Evolutionary conservation across 2,888 invertebrate genomes (phyloP), one percentile per base, ranked within the genome.

Genomic region (Archips crataeganus): DNA sequence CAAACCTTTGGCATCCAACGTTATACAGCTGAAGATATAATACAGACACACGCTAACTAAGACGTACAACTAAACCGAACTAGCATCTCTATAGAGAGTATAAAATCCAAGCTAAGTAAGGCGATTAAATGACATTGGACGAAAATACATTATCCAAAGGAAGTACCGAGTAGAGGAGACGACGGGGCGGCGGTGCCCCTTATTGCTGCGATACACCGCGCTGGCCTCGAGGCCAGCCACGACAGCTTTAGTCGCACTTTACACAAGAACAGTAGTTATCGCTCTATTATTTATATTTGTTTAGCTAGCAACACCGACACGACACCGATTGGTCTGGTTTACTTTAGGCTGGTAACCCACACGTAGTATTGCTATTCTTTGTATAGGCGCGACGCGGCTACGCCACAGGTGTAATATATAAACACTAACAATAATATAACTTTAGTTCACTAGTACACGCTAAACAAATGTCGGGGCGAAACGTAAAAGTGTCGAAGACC

Each of bases 311-410:
- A 91, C 92, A 91, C 88, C 88, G 85, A 91, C 84, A 91, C 91
- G 89, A 92, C 93, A 91, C 90, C 87, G 85, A 93, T 92, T 92
- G 93, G 93, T 93, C 92, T 86, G 90, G 87, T 87, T 85, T 80
- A 83, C 79, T 81, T 80, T 81, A 85, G 87, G 87, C 85, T 85
- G 85, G 85, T 82, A 82, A 83, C 85, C 86, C 86, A 85, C 85
- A 84, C 83, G 77, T 80, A 84, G 88, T 92, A 92, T 92, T 92
- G 92, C 92, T 92, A 84, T 88, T 68, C 84, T 82, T 84, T 84
- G 81, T 71, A 70, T 75, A 57, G 34, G 45, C 47, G 71, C 67
- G 54, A 59, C 62, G 57, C 71, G 39, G 69, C 49, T 70, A 63
- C 75, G 71, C 57, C 54, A 57, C 68, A 39, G 70, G 47, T n/a